A percentile compares a stretch with the other conserved stretches of the same genome.
phyloP scores from a whole-genome alignment of 2,797 vertebrate genomes.

The Rhynchotus rufescens region DNA sequence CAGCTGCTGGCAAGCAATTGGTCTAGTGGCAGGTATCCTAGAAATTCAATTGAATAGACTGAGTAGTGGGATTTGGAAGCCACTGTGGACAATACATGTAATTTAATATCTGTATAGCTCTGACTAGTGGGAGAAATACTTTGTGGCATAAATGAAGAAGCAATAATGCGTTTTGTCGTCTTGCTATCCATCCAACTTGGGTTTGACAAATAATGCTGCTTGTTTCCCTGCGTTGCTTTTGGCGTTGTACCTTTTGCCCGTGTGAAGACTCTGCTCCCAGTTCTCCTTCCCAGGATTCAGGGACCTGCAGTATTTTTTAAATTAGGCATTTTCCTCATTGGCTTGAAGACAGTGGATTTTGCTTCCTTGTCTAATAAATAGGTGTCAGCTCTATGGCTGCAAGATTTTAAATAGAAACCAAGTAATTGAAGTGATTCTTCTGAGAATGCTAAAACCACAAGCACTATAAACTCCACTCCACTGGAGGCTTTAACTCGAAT shows the following conservation, averaged over 20 bases:
- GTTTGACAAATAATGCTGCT: not conserved
- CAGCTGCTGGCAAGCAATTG: not conserved
- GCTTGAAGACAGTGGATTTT: not conserved
- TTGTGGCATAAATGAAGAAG: not conserved
- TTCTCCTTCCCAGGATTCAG: not conserved
- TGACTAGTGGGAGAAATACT: not conserved
- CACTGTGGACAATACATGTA: not conserved
- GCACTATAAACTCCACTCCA: not conserved
- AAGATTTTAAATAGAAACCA: not conserved
- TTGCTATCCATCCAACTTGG: not conserved
- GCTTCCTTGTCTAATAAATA: not conserved
- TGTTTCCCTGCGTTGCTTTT: not conserved
- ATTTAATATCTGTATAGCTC: not conserved
- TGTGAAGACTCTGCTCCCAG: not conserved
- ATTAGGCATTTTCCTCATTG: not conserved
- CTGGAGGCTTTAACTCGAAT: not conserved
- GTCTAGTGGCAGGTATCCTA: not conserved
- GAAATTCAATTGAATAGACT: not conserved
- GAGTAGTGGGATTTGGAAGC: slow-evolving; percentile 4
- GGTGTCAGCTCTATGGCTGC: not conserved
- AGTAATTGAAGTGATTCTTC: not conserved
- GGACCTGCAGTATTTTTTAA: not conserved
- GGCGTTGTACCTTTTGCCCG: not conserved
- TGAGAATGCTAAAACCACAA: not conserved
- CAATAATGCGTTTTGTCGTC: not conserved